A percentile compares a stretch with the other conserved stretches of the same genome.
Conservation (phyloP, 2,888 invertebrate species). For the Tenthredo amoena region DNA sequence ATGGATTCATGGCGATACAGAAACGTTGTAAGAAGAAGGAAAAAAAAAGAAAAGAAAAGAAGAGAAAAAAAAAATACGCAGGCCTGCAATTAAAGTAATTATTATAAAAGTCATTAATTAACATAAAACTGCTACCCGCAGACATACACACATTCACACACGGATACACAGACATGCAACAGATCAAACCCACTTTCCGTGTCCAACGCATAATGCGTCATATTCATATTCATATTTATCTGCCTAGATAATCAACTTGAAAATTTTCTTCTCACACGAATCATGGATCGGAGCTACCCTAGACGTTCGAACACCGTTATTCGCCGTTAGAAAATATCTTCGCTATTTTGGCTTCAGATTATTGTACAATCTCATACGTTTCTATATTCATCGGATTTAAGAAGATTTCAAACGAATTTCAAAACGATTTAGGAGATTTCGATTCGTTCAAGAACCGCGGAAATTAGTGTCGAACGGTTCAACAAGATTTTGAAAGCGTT, state of each 20-base stretch:
- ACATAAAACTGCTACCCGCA: slow-evolving; percentile 25
- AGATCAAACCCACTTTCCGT: slow-evolving; percentile 40
- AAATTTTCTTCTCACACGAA: background rate
- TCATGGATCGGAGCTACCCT: background rate
- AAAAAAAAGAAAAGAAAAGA: background rate
- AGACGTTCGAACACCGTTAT: no score
- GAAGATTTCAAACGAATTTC: no score
- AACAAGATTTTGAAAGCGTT: no score
- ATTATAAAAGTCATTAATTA: slow-evolving; percentile 42
- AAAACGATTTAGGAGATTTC: no score
- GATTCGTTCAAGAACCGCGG: no score
- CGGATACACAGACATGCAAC: background rate
- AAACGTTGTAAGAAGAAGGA: slow-evolving; percentile 1
- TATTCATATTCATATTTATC: background rate
- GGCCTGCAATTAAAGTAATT: slow-evolving; percentile 43
- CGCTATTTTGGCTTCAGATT: no score
- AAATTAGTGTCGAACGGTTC: no score
- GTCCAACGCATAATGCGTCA: slow-evolving; percentile 26
- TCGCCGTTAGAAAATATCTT: no score
- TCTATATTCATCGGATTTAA: no score
- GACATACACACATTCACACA: background rate
- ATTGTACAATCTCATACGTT: no score
- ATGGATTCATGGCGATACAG: background rate
- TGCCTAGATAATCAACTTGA: background rate
- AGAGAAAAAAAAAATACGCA: background rate